Conservation (phyloP, 2,113 vertebrate species). For the Orientallactaga bullata region DNA sequence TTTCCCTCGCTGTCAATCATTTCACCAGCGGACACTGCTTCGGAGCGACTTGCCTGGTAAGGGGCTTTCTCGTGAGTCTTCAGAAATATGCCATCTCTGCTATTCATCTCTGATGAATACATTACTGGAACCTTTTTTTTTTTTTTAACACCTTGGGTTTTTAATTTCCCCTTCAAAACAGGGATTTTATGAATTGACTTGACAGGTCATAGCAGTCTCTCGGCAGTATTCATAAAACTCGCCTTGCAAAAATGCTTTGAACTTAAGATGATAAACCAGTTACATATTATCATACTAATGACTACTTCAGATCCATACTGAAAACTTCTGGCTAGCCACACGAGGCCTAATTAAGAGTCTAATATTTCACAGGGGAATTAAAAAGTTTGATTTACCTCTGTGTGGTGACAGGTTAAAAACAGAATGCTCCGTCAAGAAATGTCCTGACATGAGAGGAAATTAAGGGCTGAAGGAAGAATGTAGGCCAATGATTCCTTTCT, state of each 20-base stretch:
- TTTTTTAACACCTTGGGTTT: conserved; percentile 63
- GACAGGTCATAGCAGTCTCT: conserved; percentile 48
- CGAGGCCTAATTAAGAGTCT: background rate
- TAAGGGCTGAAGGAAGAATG: background rate
- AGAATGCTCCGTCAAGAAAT: background rate
- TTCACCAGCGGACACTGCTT: conserved; percentile 53
- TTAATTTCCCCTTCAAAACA: conserved; percentile 58
- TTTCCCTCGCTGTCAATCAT: background rate
- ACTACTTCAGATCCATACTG: background rate
- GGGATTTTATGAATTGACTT: conserved; percentile 49
- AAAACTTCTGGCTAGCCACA: background rate
- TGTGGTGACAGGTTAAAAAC: background rate
- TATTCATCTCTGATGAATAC: background rate
- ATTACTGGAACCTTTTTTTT: conserved; percentile 36
- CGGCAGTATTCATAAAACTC: background rate
- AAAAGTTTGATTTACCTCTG: conserved; percentile 23
- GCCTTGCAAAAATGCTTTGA: conserved; percentile 34
- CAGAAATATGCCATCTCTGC: background rate
- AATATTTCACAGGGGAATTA: conserved; percentile 30
- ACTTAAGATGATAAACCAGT: conserved; percentile 33
- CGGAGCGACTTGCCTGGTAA: conserved; percentile 56
- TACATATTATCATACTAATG: background rate
- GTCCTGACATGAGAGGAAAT: background rate
- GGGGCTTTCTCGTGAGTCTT: conserved; percentile 56
- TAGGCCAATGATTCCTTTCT: background rate